These are phyloP conservation scores for Varanus salvator DNA, from an alignment of 2,113 vertebrate species.

Conservation along the genomic window DNA sequence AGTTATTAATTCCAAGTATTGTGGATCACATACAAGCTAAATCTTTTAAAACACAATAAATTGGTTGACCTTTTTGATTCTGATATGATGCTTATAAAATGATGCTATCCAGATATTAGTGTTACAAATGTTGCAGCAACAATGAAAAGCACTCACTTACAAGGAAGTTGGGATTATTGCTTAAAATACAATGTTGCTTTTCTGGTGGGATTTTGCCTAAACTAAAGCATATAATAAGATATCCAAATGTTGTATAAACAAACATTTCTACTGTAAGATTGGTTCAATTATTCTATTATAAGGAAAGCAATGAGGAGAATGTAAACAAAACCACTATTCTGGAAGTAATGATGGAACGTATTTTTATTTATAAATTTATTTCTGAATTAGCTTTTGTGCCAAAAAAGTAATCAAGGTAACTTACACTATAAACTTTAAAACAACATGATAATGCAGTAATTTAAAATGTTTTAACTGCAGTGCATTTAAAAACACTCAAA, in stretches of 20 bases:
- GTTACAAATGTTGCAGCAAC: not conserved
- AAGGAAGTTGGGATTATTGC: constrained; percentile 5
- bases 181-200: constrained; percentile 46
- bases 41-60: not conserved
- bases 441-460: not conserved
- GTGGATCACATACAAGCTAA: accelerated
- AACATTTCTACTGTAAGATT: constrained; percentile 70
- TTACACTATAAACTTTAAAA: not conserved
- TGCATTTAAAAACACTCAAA: too few species aligned
- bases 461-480: too few species aligned
- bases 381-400: not conserved
- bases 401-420: not conserved
- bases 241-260: constrained; percentile 71
- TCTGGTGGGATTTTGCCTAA: constrained; percentile 59
- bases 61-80: not conserved
- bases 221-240: constrained; percentile 68
- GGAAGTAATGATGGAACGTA: not conserved
- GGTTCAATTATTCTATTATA: constrained; percentile 69
- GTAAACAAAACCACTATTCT: constrained; percentile 31
- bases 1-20: not conserved
- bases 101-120: not conserved
- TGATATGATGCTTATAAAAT: not conserved
- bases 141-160: not conserved
- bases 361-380: not conserved
- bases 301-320: constrained; percentile 60